Percentiles rank a stretch among this genome's conserved stretches.
phyloP scores from a whole-genome alignment of 2,113 vertebrate species.

The Charadrius vociferus region DNA sequence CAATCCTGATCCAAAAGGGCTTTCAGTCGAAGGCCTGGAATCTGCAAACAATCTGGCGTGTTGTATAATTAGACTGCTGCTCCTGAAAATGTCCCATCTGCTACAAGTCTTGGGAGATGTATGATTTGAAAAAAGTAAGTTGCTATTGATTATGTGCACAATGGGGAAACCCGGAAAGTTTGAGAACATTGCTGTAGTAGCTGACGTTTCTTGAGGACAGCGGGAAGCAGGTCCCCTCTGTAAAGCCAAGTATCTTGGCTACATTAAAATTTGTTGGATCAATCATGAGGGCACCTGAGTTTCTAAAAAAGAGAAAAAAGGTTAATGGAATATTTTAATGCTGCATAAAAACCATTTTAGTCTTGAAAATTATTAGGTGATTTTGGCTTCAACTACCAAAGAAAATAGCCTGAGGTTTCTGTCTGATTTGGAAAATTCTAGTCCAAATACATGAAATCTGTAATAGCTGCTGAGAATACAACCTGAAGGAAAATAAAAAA shows the following conservation, averaged over 20 bases:
- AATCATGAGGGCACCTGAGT: background rate
- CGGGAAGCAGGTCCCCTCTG: background rate
- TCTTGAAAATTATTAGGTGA: background rate
- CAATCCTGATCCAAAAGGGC: background rate
- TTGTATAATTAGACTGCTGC: background rate
- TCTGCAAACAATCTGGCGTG: background rate
- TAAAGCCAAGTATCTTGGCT: background rate
- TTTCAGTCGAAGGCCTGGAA: background rate
- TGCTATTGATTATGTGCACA: fast-evolving
- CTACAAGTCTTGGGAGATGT: background rate
- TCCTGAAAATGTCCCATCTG: background rate
- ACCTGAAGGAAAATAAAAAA: background rate
- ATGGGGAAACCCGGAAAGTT: background rate
- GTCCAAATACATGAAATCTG: background rate
- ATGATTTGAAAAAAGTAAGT: background rate
- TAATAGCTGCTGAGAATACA: background rate
- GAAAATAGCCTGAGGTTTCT: background rate
- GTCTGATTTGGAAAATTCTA: background rate
- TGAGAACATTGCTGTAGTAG: background rate
- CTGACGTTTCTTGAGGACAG: background rate
- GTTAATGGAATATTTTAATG: background rate
- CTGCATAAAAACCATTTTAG: background rate
- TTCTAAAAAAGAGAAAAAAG: background rate
- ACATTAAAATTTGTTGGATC: background rate
- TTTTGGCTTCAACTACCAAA: background rate